A percentile compares a stretch with the other conserved stretches of the same genome.
Conservation (phyloP, 2,888 invertebrate genomes). For the Drosophila kanekoi region DNA sequence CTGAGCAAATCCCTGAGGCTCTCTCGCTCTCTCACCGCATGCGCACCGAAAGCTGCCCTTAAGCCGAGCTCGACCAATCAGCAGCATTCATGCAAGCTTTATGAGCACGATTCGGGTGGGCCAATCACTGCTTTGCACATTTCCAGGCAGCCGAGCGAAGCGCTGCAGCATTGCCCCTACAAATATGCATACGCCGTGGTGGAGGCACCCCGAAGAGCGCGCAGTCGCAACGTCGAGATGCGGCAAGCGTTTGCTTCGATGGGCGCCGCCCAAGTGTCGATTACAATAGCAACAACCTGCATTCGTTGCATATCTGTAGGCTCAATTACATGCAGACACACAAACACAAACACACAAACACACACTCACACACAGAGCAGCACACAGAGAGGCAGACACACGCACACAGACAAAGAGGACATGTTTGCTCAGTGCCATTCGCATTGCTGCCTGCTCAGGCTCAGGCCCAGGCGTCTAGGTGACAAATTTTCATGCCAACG, state of each 20-base stretch:
- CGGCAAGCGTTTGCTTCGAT: conserved; percentile 68
- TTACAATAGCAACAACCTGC: conserved; percentile 69
- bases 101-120: conserved; percentile 56
- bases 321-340: conserved; percentile 61
- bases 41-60: conserved; percentile 79
- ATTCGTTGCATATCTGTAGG: conserved; percentile 78
- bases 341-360: conserved; percentile 23
- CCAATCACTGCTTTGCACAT: conserved; percentile 74
- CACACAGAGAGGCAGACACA: conserved; percentile 10
- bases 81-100: conserved; percentile 56
- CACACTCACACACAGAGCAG: not conserved
- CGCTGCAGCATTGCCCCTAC: conserved; percentile 57
- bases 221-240: conserved; percentile 61
- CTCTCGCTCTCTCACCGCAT: conserved; percentile 58
- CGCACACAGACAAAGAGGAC: conserved; percentile 29
- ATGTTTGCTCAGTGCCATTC: conserved; percentile 32
- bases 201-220: conserved; percentile 47
- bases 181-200: conserved; percentile 31
- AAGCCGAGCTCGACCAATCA: conserved; percentile 73
- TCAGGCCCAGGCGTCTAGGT: conserved; percentile 56
- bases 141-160: conserved; percentile 51
- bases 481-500: conserved; percentile 80
- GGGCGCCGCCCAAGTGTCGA: conserved; percentile 83
- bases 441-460: conserved; percentile 31
- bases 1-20: conserved; percentile 64